Percentiles rank a stretch among this genome's conserved stretches.
Evolutionary conservation across 2,888 invertebrate genomes (phyloP).

Genomic region (Odontocolon sp.): DNA sequence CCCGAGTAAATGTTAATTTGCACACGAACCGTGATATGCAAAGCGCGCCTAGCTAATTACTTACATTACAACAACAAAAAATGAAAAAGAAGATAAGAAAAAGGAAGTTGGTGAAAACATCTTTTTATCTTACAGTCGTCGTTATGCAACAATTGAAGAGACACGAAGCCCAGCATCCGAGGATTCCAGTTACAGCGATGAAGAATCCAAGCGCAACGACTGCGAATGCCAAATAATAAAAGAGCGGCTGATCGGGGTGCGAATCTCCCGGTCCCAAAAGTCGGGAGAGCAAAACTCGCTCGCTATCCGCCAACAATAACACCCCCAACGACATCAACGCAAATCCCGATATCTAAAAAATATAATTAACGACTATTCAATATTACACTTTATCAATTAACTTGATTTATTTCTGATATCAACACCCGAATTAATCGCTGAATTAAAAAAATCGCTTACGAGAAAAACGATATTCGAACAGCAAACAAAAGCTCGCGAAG

Average conservation of each 20-base stretch:
- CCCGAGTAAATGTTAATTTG: slow-evolving; percentile 29
- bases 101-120: neutral
- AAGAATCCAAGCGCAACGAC: slow-evolving; percentile 87
- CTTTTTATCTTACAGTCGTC: slow-evolving; percentile 84
- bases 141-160: slow-evolving; percentile 88
- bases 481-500: slow-evolving; percentile 75
- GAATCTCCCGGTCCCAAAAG: slow-evolving; percentile 85
- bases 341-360: slow-evolving; percentile 87
- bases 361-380: neutral
- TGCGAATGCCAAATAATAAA: slow-evolving; percentile 89
- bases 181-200: slow-evolving; percentile 86
- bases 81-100: neutral
- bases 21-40: slow-evolving; percentile 31
- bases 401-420: neutral
- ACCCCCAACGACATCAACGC: slow-evolving; percentile 88
- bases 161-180: slow-evolving; percentile 92
- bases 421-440: slow-evolving; percentile 1
- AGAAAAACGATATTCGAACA: slow-evolving; percentile 78
- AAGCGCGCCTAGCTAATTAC: neutral
- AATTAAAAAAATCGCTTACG: slow-evolving; percentile 67
- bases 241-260: slow-evolving; percentile 86
- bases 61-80: no score
- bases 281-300: slow-evolving; percentile 87
- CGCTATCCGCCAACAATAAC: slow-evolving; percentile 87
- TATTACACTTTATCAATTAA: neutral